These are phyloP conservation scores for Ceriagrion tenellum DNA, from an alignment of 2,888 invertebrate species.

Conservation along the genomic window DNA sequence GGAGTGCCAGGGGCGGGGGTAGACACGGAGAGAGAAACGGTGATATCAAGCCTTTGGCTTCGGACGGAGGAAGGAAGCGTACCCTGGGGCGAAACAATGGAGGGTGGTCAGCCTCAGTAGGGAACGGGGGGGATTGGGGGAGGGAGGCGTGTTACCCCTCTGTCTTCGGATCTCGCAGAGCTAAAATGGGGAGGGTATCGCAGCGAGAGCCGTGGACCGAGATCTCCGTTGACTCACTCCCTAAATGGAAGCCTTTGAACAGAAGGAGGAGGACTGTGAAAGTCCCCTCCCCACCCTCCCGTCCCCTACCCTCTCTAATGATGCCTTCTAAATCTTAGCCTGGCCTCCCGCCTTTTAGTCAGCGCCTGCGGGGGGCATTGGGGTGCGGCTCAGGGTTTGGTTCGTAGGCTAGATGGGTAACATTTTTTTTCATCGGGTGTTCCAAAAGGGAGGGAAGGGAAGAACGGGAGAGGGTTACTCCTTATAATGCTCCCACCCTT, in stretches of 20 bases:
- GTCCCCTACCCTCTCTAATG: neutral
- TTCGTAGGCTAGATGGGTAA: neutral
- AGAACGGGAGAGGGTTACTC: neutral
- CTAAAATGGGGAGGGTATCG: neutral
- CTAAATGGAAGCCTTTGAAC: neutral
- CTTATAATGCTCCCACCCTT: neutral
- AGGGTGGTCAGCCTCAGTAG: neutral
- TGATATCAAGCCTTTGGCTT: neutral
- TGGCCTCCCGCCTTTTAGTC: neutral
- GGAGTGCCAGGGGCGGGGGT: neutral
- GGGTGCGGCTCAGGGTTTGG: neutral
- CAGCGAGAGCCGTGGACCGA: neutral
- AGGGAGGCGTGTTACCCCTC: neutral
- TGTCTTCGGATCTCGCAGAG: neutral
- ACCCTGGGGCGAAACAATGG: conserved; percentile 2
- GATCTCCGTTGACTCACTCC: conserved; percentile 11
- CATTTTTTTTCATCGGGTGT: conserved; percentile 10
- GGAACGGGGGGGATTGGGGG: neutral
- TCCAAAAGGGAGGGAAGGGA: neutral
- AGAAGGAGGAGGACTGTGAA: neutral
- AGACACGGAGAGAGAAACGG: neutral
- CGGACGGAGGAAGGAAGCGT: neutral
- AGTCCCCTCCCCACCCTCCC: neutral
- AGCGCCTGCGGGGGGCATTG: neutral
- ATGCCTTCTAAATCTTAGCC: conserved; percentile 10